Evolutionary conservation across 2,797 vertebrate genomes (phyloP).

Genomic region (Argentina silus): DNA sequence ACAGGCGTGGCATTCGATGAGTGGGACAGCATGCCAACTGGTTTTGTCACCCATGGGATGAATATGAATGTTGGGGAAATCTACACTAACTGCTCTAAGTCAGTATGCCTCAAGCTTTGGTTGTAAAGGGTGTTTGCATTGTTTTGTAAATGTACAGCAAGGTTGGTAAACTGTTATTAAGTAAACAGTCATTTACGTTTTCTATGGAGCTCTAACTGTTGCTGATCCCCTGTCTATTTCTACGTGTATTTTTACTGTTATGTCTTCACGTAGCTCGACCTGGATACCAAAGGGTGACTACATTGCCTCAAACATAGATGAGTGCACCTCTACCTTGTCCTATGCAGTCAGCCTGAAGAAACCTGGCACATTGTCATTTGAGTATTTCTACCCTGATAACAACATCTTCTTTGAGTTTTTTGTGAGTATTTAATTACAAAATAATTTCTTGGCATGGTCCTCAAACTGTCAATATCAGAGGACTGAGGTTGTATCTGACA

Average conservation of each 20-base stretch:
- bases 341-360: constrained; percentile 93
- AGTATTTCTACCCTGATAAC: constrained; percentile 92
- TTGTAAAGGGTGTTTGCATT: neutral
- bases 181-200: neutral
- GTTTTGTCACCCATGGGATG: constrained; percentile 85
- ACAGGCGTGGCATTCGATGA: constrained; percentile 91
- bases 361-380: constrained; percentile 86
- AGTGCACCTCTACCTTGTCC: constrained; percentile 91
- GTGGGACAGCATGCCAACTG: constrained; percentile 88
- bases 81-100: constrained; percentile 86
- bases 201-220: neutral
- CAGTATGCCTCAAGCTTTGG: constrained; percentile 55
- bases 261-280: constrained; percentile 79
- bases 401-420: constrained; percentile 95
- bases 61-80: constrained; percentile 62
- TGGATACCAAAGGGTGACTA: constrained; percentile 89
- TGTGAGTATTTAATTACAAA: constrained; percentile 74
- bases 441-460: too few relatives aligned
- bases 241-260: neutral
- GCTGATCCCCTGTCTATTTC: neutral
- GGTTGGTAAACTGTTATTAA: too few relatives aligned
- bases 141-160: neutral
- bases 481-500: too few relatives aligned
- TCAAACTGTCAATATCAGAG: too few relatives aligned
- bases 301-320: constrained; percentile 91